Evolutionary conservation across 2,888 invertebrate genomes (phyloP), one percentile per base, ranked within the genome.

Genomic region (Ashinkailepas kermadecensis): DNA sequence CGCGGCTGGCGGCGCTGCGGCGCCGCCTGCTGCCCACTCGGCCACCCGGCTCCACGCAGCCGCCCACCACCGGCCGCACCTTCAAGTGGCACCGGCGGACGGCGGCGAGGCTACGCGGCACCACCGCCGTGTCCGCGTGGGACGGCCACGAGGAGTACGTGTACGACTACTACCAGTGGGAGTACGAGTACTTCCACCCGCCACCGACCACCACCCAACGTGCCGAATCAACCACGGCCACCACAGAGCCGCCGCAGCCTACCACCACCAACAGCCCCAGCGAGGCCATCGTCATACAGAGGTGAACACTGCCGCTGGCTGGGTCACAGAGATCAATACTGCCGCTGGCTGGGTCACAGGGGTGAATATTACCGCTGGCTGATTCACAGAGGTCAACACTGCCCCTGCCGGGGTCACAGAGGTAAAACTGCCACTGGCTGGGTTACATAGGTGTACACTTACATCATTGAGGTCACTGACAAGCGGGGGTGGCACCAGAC

Each of bases 131-230:
- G 78, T 6, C 18, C 13, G 78, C n/a, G 13, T 10, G 23, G 57
- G 23, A 18, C n/a, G 58, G 7, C 12, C 11, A 23, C n/a, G 58
- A 58, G 10, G 78, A 78, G 58, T 78, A 78, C 78, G 57, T 58
- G 78, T 78, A 78, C 78, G 78, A 78, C 78, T 78, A 78, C 58
- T n/a, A 78, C 58, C 78, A 78, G 78, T 78, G 78, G 78, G 11
- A 78, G 78, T 78, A 78, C 58, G 78, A 78, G 78, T 78, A 78
- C 23, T 58, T 58, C 23, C 57, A 78, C 23, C 21, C 56, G 74
- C 74, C 74, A 54, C 25, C 39, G 6, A 25, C 74, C 18, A 74
- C 54, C 18, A 74, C 74, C 54, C 54, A 74, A 54, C 39, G 2
- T 25, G 13, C 57, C 7, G 23, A 11, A 4, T 15, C 58, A 1